Evolutionary conservation across 2,888 invertebrate species (phyloP), one percentile per base, ranked within the genome.

Genomic region (Cheilosia impressa): DNA sequence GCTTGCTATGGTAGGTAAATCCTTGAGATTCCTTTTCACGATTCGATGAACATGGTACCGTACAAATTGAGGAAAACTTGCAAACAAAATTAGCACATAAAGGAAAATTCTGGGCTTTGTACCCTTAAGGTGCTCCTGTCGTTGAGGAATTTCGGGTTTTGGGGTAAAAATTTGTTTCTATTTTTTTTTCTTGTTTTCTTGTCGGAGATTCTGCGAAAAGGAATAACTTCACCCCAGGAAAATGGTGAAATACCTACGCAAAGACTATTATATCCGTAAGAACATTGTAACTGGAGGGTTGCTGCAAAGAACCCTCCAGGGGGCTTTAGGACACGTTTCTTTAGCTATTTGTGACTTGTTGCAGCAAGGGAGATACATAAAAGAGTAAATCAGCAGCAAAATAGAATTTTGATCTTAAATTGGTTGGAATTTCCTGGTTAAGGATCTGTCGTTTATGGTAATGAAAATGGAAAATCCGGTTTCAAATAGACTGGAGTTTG

Each of bases 311-410:
- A 24, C 43, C 55, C 66, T 62, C 55, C 50, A 55, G 55, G 78
- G 69, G 41, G 27, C 31, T 47, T 72, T 34, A 45, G 57, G 72
- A 72, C 38, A 78, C 62, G 73, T 79, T 79, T 57, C 62, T 73
- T 79, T 7, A 69, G 71, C 77, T 77, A 82, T 73, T 69, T 83
- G 79, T 41, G 77, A 82, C 83, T 79, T 83, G 83, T 83, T 83
- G 83, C 73, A 31, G 58, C 4, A 38, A 1, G 38, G 38, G 38
- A 17, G 52, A 57, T 31, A 38, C 66, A 72, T 34, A 65, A 45
- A 58, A 58, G 52, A 62, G 24, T 53, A 55, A 77, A 57, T 66
- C 62, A 68, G 43, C 31, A 50, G 13, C 50, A 63, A 77, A 72
- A 72, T 63, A 63, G 57, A 68, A 68, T 73, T 60, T 62, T 78